Evolutionary conservation across 2,797 vertebrate species (phyloP), one percentile per base, ranked within the genome.

Genomic region (Phrynocephalus guinanensis): DNA sequence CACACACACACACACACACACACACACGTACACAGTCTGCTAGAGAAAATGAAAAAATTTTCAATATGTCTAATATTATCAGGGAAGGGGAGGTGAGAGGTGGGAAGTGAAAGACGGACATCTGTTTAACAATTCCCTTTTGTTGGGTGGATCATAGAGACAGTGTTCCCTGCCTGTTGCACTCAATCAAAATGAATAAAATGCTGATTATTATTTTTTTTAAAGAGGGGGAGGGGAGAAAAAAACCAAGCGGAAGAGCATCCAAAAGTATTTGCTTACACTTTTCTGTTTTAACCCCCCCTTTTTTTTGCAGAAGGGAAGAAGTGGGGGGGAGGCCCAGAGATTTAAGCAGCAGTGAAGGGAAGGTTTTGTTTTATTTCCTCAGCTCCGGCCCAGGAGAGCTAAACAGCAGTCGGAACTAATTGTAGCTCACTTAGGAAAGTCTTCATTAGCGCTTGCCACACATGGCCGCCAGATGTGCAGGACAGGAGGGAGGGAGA

Each of bases 381-480:
- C 89, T 91, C 76, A 0, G 91, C 80, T 44, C 90, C 1, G 87
- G 89, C 96, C 95, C 84, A 66, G 93, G 96, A 97, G 96, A 97
- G 97, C 96, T 91, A 73, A 94, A 95, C 83, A 88, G 95, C 95
- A 94, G 95, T 96, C 94, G 86, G 96, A 97, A 96, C 97, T 98
- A 98, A 98, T 98, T 98, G 98, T 97, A 96, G 96, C 95, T 97
- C 95, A 91, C 97, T 98, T 97, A 98, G 98, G 98, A 98, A 99
- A 98, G 97, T 98, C 98, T 98, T 98, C 98, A 98, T 99, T 98
- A 99, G 97, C 97, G 96, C 97, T 93, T 94, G 95, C 97, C 98
- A 98, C 98, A 99, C 98, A 98, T 99, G 99, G 97, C 95, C 94
- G 97, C 98, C 98, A 99, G 98, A 99, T 99, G 98, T 99, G 98